Base-by-base conservation (phyloP, 2,113 vertebrate genomes). In the Siphamia tubifer region DNA sequence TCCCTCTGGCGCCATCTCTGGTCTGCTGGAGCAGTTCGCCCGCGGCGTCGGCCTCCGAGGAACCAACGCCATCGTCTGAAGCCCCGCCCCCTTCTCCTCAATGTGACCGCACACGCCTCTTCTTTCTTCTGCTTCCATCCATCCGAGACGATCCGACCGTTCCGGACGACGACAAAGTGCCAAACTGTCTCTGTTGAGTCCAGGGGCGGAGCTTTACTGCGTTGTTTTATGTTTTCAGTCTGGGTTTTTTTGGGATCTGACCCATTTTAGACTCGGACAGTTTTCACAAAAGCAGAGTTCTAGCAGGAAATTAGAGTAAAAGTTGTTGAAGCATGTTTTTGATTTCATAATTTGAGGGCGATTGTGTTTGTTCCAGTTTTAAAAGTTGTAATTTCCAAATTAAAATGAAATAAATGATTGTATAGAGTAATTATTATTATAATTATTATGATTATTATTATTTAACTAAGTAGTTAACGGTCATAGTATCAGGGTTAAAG, bases 1-100 rank as follows among this genome's bases (percentile, higher is more conserved):
- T 75, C 94, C 98, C 4, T 96, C 96, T 0, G 95, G 94, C 7
- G 95, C 96, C 58, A 98, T 99, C 23, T 91, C 96, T 0, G 96
- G 97, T 39, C 93, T 99, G 61, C 93, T 99, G 36, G 98, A 99
- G 90, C 97, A 98, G 87, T 97, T 99, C 0, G 98, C 91, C 32
- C 95, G 98, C 0, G 98, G 98, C 0, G 97, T 98, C 0, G 96
- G 96, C 60, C 94, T 98, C 43, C 91, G 96, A 8, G 92, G 93
- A 66, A 90, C 93, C 79, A 95, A 95, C 71, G 77, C 90, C 81
- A 92, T 95, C 2, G 90, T 96, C 60, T 99, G 92, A 99, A 56
- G 47, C 43, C 52, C 28, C 43, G 11, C 6, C 35, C 12, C 3
- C 13, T 9, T 0, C n/a, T 11, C 21, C 6, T 48, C 15, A 44